Conservation (phyloP, 2,888 invertebrate genomes). For the Branchellion lobata region DNA sequence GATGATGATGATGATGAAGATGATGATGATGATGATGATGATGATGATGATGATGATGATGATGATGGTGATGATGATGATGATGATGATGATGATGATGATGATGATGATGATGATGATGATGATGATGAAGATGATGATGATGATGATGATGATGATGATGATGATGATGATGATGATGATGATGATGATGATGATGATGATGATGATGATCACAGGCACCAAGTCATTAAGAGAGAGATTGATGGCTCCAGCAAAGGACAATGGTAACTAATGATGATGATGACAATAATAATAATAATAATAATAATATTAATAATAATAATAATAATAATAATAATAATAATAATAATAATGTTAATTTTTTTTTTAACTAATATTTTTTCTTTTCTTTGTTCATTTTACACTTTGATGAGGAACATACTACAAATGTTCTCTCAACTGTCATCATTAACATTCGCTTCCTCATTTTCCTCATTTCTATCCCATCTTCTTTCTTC, state of each 20-base stretch:
- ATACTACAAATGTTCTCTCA: too few species aligned
- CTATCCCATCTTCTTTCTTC: neutral
- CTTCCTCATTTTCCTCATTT: neutral
- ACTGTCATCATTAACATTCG: neutral
- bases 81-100: slow-evolving; percentile 24
- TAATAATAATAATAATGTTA: neutral
- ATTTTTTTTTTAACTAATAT: too few species aligned
- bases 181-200: slow-evolving; percentile 4
- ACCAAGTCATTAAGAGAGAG: neutral
- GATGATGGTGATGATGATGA: slow-evolving; percentile 8
- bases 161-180: neutral
- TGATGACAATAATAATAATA: neutral
- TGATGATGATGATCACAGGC: neutral
- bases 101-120: slow-evolving; percentile 19
- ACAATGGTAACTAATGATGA: neutral
- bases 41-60: slow-evolving; percentile 21
- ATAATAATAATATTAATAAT: neutral
- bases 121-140: neutral
- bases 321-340: neutral
- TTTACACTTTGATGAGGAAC: too few species aligned
- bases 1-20: slow-evolving; percentile 63
- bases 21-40: neutral
- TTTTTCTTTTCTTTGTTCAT: too few species aligned
- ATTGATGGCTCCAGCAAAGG: neutral
- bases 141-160: too few species aligned